These are phyloP conservation scores for Ctenodactylus gundi DNA, from an alignment of 2,113 vertebrate genomes.

Conservation along the genomic window DNA sequence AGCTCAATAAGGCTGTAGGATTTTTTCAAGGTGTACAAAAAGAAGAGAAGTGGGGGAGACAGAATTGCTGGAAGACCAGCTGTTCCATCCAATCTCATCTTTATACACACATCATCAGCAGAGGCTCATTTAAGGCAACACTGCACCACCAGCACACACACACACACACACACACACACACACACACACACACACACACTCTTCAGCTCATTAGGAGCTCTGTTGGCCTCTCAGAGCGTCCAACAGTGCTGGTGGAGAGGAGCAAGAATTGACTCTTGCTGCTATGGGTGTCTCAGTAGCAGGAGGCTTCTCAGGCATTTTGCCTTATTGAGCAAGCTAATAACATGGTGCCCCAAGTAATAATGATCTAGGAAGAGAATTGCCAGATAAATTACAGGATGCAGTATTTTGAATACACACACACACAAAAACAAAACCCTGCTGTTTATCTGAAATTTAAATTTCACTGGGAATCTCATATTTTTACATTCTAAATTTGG, in stretches of 20 bases:
- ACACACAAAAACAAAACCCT: background rate
- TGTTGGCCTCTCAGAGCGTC: background rate
- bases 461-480: conserved; percentile 2
- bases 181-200: background rate
- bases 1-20: conserved; percentile 23
- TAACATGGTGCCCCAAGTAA: background rate
- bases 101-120: conserved; percentile 8
- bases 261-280: background rate
- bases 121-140: conserved; percentile 2
- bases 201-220: conserved; percentile 10
- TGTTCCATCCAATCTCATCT: conserved; percentile 5
- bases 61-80: background rate
- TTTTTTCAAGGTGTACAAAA: conserved; percentile 35
- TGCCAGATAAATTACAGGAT: conserved; percentile 26
- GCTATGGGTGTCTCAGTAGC: background rate
- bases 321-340: conserved; percentile 22
- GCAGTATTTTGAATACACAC: conserved; percentile 6
- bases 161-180: background rate
- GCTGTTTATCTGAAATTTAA: conserved; percentile 35
- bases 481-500: conserved; percentile 22
- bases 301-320: conserved; percentile 30
- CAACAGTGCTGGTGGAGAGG: background rate
- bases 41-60: background rate
- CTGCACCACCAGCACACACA: background rate
- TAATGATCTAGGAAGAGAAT: background rate